Conservation (phyloP, 37 sponge, comb jelly and placozoan genomes). For the Ephydatia muelleri region DNA sequence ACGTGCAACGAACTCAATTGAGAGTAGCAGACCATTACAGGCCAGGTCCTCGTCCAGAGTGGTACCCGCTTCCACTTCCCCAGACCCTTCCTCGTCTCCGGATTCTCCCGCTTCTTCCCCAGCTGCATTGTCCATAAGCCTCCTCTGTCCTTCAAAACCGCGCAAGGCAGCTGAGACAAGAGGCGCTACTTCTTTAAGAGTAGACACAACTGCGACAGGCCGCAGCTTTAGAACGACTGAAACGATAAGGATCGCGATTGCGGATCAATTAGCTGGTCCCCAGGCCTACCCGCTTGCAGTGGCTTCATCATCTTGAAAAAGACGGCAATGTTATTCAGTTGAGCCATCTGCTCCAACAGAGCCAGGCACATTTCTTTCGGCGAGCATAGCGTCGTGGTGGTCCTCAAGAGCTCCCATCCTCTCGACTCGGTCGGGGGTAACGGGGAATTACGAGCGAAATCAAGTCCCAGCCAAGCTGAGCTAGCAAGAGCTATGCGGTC, state of each 20-base stretch:
- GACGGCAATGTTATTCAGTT: not conserved
- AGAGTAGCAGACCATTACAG: not conserved
- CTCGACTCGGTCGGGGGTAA: slow-evolving; percentile 12
- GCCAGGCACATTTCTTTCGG: slow-evolving; percentile 76
- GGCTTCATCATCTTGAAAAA: slow-evolving; percentile 38
- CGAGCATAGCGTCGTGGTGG: slow-evolving; percentile 45
- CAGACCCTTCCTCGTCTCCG: not conserved
- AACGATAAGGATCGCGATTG: too few species aligned
- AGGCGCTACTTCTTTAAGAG: not conserved
- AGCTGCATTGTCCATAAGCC: not conserved
- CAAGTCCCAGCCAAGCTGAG: slow-evolving; percentile 56
- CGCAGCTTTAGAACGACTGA: not conserved
- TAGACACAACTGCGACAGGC: not conserved
- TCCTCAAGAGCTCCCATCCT: slow-evolving; percentile 18
- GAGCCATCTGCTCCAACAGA: slow-evolving; percentile 54
- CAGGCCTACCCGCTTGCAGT: slow-evolving; percentile 29
- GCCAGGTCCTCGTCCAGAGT: too few species aligned
- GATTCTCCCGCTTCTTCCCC: not conserved
- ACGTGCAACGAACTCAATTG: not conserved
- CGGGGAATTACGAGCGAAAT: slow-evolving; percentile 32
- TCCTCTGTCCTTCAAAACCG: not conserved
- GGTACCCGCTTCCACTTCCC: not conserved
- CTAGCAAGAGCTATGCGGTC: slow-evolving; percentile 8
- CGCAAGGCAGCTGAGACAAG: not conserved
- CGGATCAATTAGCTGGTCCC: too few species aligned